Percentiles rank a stretch among this genome's conserved stretches.
These are phyloP conservation scores for Radopholus similis DNA, from an alignment of 1,140 invertebrate species.

Conservation along the genomic window DNA sequence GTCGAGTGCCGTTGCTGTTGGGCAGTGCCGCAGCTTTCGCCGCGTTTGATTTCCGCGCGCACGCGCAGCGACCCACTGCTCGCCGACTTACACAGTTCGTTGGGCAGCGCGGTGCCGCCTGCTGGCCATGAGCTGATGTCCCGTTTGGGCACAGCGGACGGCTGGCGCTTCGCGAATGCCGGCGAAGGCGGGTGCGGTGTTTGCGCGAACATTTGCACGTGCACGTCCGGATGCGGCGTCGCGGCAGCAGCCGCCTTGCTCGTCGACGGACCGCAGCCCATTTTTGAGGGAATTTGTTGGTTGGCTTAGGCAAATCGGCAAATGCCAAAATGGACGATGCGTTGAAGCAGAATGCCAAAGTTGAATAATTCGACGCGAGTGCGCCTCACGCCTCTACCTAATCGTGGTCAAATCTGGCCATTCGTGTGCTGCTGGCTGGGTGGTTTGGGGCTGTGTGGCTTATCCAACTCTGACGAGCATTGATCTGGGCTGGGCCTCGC, in stretches of 20 bases:
- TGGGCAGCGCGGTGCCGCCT: neutral
- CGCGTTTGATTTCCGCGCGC: neutral
- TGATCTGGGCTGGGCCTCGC: no score
- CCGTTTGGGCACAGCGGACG: neutral
- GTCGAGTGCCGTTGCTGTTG: neutral
- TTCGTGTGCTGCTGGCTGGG: no score
- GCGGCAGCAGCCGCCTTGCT: neutral
- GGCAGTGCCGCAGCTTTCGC: neutral
- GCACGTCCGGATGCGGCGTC: neutral
- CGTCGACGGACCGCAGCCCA: conserved; percentile 17
- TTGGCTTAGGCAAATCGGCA: neutral
- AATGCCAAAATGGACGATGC: no score
- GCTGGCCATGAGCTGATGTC: neutral
- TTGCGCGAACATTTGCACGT: neutral
- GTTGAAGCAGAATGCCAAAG: no score
- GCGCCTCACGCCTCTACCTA: no score
- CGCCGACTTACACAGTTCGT: conserved; percentile 14
- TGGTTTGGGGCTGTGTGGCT: no score
- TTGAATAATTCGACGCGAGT: no score
- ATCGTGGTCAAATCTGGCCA: no score
- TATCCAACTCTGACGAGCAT: no score
- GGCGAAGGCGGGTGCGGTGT: neutral
- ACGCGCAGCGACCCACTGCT: neutral
- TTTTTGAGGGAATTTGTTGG: neutral
- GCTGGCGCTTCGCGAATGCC: neutral